These are phyloP conservation scores for Cephus rjabovi DNA, from an alignment of 2,888 invertebrate species.

Conservation along the genomic window DNA sequence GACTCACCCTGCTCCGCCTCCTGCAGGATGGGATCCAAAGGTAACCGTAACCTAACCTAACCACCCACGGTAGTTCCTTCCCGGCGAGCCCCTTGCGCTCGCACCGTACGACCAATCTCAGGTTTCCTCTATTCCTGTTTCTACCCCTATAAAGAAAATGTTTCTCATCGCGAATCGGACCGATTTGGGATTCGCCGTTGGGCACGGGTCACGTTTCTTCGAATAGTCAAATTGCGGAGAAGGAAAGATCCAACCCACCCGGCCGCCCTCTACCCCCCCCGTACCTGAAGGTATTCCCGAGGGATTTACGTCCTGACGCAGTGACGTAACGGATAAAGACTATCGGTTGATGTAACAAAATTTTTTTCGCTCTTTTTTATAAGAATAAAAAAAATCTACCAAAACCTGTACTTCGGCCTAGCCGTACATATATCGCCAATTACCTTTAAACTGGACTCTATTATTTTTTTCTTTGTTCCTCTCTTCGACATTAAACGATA, in stretches of 20 bases:
- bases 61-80: background rate
- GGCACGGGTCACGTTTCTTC: background rate
- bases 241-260: background rate
- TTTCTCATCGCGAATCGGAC: conserved; percentile 7
- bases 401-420: too few relatives aligned
- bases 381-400: background rate
- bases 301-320: background rate
- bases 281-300: background rate
- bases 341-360: background rate
- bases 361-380: background rate
- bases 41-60: background rate
- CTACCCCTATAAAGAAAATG: conserved; percentile 7
- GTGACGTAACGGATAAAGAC: background rate
- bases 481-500: background rate
- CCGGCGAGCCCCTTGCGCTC: background rate
- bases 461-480: background rate
- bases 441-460: background rate
- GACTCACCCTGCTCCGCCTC: background rate
- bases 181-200: background rate
- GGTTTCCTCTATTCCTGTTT: conserved; percentile 7
- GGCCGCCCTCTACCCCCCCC: too few relatives aligned
- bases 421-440: background rate
- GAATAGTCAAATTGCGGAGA: background rate
- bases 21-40: background rate
- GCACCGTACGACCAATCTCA: conserved; percentile 4